Conservation (phyloP, 2,888 invertebrate genomes). For the Harpalus rufipes region DNA sequence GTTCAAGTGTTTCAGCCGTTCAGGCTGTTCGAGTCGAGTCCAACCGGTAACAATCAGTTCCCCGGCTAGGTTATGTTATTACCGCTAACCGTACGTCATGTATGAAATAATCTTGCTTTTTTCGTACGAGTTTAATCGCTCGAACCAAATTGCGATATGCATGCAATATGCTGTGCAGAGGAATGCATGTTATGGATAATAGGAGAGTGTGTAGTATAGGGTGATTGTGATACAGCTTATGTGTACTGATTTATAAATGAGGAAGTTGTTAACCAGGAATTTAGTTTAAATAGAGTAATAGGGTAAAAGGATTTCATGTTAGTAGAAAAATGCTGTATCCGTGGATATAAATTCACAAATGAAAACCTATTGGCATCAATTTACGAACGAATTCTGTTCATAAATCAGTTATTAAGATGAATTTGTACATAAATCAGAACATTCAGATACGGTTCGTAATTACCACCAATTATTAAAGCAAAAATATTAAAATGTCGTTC, state of each 20-base stretch:
- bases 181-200: conserved; percentile 1
- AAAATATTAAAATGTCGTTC: too few species aligned
- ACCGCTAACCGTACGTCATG: conserved; percentile 58
- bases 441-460: too few species aligned
- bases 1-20: conserved; percentile 39
- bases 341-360: too few species aligned
- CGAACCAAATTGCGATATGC: conserved; percentile 62
- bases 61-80: conserved; percentile 52
- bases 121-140: conserved; percentile 61
- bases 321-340: too few species aligned
- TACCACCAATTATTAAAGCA: too few species aligned
- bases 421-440: too few species aligned
- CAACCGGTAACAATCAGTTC: conserved; percentile 63
- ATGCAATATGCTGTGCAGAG: conserved; percentile 51
- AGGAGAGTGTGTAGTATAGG: background rate
- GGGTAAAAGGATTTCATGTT: too few species aligned
- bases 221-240: background rate
- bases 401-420: too few species aligned
- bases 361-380: too few species aligned
- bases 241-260: background rate
- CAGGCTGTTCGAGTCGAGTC: conserved; percentile 57
- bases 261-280: background rate
- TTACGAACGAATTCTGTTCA: too few species aligned
- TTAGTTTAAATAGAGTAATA: too few species aligned
- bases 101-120: conserved; percentile 56